A percentile compares a stretch with the other conserved stretches of the same genome.
Conservation (phyloP, 1,140 invertebrate genomes). For the Limonius californicus region DNA sequence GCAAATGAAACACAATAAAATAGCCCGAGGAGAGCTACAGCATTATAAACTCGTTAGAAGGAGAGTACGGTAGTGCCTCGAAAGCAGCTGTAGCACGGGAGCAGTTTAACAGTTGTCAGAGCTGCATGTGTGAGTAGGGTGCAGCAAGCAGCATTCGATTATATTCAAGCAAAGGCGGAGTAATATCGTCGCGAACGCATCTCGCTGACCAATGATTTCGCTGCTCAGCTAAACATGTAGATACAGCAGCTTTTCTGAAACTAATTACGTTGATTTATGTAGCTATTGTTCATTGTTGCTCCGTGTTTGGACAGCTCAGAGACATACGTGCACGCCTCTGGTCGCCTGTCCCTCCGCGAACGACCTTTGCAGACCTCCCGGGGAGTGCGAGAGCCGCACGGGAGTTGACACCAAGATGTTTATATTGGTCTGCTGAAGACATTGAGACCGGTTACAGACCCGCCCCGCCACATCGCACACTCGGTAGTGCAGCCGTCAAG, state of each 20-base stretch:
- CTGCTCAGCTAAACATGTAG: slow-evolving; percentile 44
- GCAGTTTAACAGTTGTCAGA: neutral
- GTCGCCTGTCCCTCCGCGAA: slow-evolving; percentile 25
- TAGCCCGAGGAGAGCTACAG: too few species aligned
- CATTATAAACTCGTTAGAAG: too few species aligned
- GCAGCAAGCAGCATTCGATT: neutral
- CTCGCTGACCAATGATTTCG: slow-evolving; percentile 45
- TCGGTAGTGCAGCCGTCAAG: neutral
- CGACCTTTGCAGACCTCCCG: slow-evolving; percentile 21
- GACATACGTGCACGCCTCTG: slow-evolving; percentile 44
- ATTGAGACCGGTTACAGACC: slow-evolving; percentile 16
- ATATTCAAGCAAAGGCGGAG: slow-evolving; percentile 41
- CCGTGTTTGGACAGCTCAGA: slow-evolving; percentile 42
- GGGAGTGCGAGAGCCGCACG: slow-evolving; percentile 21
- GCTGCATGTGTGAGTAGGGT: neutral
- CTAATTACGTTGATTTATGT: slow-evolving; percentile 67
- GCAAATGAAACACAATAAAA: too few species aligned
- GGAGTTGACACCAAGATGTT: slow-evolving; percentile 40
- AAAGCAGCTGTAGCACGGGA: neutral
- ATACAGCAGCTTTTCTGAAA: slow-evolving; percentile 52
- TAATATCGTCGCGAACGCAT: slow-evolving; percentile 37
- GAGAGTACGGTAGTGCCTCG: neutral
- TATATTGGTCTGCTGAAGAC: slow-evolving; percentile 17
- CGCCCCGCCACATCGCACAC: slow-evolving; percentile 7
- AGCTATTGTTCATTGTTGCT: slow-evolving; percentile 61